A percentile compares a stretch with the other conserved stretches of the same genome.
Conservation (phyloP, 2,113 vertebrate genomes). For the Ivindomyrus marchei region DNA sequence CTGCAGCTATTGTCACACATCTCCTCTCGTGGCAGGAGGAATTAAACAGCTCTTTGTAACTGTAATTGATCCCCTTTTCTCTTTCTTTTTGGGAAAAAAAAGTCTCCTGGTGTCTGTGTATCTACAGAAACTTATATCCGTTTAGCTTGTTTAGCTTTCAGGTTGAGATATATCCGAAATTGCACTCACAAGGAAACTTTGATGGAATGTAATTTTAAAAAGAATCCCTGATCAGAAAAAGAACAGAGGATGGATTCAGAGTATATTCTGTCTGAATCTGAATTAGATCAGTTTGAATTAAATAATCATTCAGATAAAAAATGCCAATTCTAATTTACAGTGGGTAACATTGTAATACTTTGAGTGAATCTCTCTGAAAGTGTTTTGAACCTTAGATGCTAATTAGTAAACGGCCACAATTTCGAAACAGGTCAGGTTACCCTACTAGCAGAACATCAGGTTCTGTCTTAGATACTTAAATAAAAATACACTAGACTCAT, state of each 20-base stretch:
- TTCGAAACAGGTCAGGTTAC: constrained; percentile 1
- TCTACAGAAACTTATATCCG: constrained; percentile 22
- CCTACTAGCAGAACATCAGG: not conserved
- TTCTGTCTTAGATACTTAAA: not conserved
- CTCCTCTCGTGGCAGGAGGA: constrained; percentile 20
- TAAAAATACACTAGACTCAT: not conserved
- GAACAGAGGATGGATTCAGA: constrained; percentile 15
- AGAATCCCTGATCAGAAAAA: constrained; percentile 13
- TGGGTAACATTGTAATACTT: constrained; percentile 23
- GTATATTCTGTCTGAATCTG: constrained; percentile 30
- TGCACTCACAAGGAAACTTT: constrained; percentile 12
- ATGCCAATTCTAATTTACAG: constrained; percentile 31
- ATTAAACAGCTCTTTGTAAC: constrained; percentile 28
- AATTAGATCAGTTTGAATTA: not conserved
- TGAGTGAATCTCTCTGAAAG: constrained; percentile 22
- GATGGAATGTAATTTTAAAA: constrained; percentile 21
- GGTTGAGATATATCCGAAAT: constrained; percentile 25
- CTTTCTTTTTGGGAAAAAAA: constrained; percentile 12
- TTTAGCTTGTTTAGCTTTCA: constrained; percentile 13
- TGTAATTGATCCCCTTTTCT: constrained; percentile 30
- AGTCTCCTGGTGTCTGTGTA: constrained; percentile 1
- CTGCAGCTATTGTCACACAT: constrained; percentile 54
- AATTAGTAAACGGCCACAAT: constrained; percentile 20
- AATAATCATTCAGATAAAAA: constrained; percentile 31
- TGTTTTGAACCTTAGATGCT: constrained; percentile 33